Conservation (phyloP, 2,888 invertebrate species). For the Eurytoma californica region DNA sequence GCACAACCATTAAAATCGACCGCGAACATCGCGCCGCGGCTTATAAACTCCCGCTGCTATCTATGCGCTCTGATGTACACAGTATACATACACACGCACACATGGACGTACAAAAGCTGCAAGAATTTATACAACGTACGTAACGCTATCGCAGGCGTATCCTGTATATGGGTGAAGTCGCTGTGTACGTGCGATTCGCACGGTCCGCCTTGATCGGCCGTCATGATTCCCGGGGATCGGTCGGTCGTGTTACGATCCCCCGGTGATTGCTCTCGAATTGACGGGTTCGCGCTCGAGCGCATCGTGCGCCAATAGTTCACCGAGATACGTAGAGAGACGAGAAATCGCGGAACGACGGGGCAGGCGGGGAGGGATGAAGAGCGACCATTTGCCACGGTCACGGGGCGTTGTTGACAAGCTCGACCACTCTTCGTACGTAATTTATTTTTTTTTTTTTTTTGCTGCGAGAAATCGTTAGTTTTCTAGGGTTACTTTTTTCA, state of each 20-base stretch:
- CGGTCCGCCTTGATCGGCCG: neutral
- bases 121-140: neutral
- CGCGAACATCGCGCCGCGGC: neutral
- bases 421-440: too few species aligned
- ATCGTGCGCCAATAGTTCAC: neutral
- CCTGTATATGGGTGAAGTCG: neutral
- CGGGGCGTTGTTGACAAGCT: too few species aligned
- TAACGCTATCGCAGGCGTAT: neutral
- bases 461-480: too few species aligned
- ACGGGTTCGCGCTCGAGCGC: neutral
- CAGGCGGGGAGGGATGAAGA: neutral
- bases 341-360: neutral
- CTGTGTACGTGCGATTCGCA: neutral
- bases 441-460: too few species aligned
- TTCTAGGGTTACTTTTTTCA: too few species aligned
- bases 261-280: conserved; percentile 10
- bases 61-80: neutral
- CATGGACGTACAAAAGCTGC: neutral
- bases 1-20: conserved; percentile 29
- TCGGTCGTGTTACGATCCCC: neutral
- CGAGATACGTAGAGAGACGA: neutral
- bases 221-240: neutral
- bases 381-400: too few species aligned
- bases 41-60: too few species aligned
- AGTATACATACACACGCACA: neutral